Conservation (phyloP, 1,140 invertebrate genomes). For the Bombus turneri region DNA sequence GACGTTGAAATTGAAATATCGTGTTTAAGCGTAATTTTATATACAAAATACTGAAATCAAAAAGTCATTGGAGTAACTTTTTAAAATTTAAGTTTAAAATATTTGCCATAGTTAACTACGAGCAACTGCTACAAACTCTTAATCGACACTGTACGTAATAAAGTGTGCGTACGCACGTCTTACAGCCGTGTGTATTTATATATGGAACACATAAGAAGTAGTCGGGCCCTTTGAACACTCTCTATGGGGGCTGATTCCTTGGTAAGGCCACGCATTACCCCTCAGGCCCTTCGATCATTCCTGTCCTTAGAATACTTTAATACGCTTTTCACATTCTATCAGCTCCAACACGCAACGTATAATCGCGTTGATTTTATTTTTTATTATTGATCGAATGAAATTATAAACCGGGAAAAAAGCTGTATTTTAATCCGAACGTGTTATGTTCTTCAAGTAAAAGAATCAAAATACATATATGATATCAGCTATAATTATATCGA, state of each 20-base stretch:
- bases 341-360: too few relatives aligned
- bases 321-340: background rate
- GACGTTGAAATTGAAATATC: background rate
- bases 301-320: slow-evolving; percentile 36
- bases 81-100: background rate
- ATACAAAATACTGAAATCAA: background rate
- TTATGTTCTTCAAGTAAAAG: too few relatives aligned
- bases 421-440: background rate
- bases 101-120: background rate
- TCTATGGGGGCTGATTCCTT: slow-evolving; percentile 77
- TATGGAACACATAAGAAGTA: slow-evolving; percentile 46
- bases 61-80: background rate
- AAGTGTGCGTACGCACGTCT: slow-evolving; percentile 39
- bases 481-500: background rate
- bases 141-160: slow-evolving; percentile 32
- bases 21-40: background rate
- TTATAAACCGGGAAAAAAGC: too few relatives aligned
- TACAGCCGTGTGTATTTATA: slow-evolving; percentile 36
- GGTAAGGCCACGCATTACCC: slow-evolving; percentile 78
- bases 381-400: background rate
- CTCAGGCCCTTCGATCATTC: slow-evolving; percentile 74
- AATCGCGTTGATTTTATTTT: background rate
- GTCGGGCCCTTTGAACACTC: slow-evolving; percentile 74
- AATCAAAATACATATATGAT: background rate
- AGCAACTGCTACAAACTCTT: background rate